Conservation (phyloP, 2,113 vertebrate species). For the Morone saxatilis region DNA sequence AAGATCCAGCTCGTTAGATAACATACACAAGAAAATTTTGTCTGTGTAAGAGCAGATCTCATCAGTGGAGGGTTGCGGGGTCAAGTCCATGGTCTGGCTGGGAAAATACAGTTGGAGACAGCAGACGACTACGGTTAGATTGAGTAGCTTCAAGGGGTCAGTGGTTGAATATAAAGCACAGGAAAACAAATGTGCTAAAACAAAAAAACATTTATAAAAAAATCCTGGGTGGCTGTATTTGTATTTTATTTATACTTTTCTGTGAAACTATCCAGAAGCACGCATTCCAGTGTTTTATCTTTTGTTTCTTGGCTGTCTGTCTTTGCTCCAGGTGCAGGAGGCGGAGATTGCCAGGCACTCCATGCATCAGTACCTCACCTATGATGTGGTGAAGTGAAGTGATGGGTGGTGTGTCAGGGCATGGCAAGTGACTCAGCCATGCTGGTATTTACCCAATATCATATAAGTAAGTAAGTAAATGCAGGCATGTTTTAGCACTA, state of each 20-base stretch:
- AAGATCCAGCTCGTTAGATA: conserved; percentile 37
- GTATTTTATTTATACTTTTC: background rate
- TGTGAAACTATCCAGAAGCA: background rate
- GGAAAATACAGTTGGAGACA: background rate
- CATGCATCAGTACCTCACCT: conserved; percentile 56
- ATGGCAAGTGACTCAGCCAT: conserved; percentile 55
- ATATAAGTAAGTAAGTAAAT: conserved; percentile 10
- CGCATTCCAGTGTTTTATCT: conserved; percentile 17
- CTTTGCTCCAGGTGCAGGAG: conserved; percentile 56
- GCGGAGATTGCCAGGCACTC: conserved; percentile 15
- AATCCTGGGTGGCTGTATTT: background rate
- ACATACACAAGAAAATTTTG: background rate
- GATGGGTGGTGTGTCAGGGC: conserved; percentile 36
- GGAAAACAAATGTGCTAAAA: background rate
- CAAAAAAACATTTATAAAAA: background rate
- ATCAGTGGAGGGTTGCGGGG: conserved; percentile 21
- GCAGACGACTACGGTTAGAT: background rate
- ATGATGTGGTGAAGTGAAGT: conserved; percentile 53
- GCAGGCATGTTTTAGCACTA: background rate
- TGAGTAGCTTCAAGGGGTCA: background rate
- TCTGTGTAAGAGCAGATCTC: conserved; percentile 17
- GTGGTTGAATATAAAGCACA: background rate
- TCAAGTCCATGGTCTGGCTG: background rate
- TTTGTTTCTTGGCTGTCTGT: conserved; percentile 8
- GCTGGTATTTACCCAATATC: conserved; percentile 38